Evolutionary conservation across 2,888 invertebrate species (phyloP), one percentile per base, ranked within the genome.

Genomic region (Calliphora vomitoria): DNA sequence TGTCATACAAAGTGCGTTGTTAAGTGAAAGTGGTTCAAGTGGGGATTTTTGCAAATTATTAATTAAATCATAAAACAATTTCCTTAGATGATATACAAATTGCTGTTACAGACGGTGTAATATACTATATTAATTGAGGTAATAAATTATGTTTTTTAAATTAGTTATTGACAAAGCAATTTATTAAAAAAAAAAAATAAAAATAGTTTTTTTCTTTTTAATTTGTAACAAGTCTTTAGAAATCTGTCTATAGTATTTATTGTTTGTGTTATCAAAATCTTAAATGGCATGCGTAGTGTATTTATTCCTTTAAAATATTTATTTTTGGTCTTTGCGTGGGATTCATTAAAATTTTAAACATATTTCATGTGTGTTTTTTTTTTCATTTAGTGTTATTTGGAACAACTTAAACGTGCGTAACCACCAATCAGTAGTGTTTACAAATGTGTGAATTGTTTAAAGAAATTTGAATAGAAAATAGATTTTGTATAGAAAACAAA

Each of bases 11-110:
- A 83, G 38, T 80, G 83, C 83, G 75, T 87, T 44, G 25, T 25
- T 66, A 66, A 87, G 86, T 87, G 86, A 87, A 87, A 87, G 86
- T 87, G 66, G 75, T 87, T 83, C 50, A 80, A 47, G 44, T 76
- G 35, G 13, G 20, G 15, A 10, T 50, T 64, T 18, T 58, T 60
- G 38, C n/a, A 20, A 50, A 3, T 10, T 38, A 55, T 74, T 80
- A 68, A 85, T 62, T 80, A n/a, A 50, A 50, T 74, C 44, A 38
- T 75, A 25, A 20, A 66, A 66, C 6, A 47, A 44, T 44, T 44
- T 44, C 41, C 18, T 66, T 8, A 3, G 4, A 8, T 6, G 10
- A 3, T 62, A n/a, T 8, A 8, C n/a, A 64, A n/a, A 13, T 25
- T 25, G 11, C 11, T 25, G 31, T 64, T 20, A 47, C 15, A 25